These are phyloP conservation scores for Heliconius himera DNA, from an alignment of 1,140 invertebrate genomes.

Conservation along the genomic window DNA sequence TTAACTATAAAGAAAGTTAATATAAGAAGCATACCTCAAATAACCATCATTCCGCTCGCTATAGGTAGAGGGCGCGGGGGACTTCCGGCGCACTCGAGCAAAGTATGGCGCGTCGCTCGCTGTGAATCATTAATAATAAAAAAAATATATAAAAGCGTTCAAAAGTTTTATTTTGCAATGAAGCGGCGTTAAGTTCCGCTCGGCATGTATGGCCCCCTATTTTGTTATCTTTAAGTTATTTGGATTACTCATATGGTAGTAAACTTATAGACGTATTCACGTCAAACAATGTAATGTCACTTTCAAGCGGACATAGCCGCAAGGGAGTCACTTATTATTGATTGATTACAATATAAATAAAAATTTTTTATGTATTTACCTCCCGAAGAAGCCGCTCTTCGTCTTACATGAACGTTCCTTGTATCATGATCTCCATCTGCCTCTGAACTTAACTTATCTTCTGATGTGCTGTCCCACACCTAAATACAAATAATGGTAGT, in stretches of 20 bases:
- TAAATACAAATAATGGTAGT: constrained; percentile 25
- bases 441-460: constrained; percentile 64
- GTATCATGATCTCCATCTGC: constrained; percentile 60
- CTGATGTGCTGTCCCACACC: constrained; percentile 64
- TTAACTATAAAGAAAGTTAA: not conserved
- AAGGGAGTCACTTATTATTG: too few species aligned
- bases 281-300: too few species aligned
- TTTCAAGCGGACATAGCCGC: too few species aligned
- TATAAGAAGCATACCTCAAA: constrained; percentile 49
- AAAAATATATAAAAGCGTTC: too few species aligned
- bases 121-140: constrained; percentile 25
- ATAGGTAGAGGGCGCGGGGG: constrained; percentile 53
- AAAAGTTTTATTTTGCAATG: too few species aligned
- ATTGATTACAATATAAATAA: too few species aligned
- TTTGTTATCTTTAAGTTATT: too few species aligned
- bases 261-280: too few species aligned
- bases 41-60: constrained; percentile 68
- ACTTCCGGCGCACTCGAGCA: constrained; percentile 62
- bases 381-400: constrained; percentile 70
- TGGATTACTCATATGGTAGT: too few species aligned
- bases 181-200: too few species aligned
- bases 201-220: too few species aligned
- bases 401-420: constrained; percentile 51
- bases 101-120: constrained; percentile 70
- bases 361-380: constrained; percentile 44